These are phyloP conservation scores for Kryptolebias marmoratus DNA, from an alignment of 2,113 vertebrate species.

Conservation along the genomic window DNA sequence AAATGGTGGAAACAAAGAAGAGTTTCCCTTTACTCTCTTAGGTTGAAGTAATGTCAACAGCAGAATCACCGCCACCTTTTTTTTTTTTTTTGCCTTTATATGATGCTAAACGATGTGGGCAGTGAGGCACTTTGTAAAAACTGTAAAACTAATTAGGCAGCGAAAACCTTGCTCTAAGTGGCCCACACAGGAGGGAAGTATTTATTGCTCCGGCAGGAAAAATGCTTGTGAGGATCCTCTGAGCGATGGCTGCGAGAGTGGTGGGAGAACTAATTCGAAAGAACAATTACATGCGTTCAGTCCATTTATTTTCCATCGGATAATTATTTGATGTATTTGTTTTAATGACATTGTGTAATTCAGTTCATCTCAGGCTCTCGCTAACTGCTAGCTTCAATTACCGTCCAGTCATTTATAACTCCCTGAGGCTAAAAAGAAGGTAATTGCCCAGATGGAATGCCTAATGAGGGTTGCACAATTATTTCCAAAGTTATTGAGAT, in stretches of 20 bases:
- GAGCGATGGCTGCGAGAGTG: slow-evolving; percentile 1
- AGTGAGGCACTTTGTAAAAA: slow-evolving; percentile 9
- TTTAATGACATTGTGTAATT: slow-evolving; percentile 79
- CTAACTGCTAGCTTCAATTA: slow-evolving; percentile 78
- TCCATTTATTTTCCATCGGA: slow-evolving; percentile 70
- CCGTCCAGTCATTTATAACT: slow-evolving; percentile 76
- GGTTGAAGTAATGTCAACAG: background rate
- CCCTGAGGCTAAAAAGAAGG: slow-evolving; percentile 65
- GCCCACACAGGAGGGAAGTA: background rate
- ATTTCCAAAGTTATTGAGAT: slow-evolving; percentile 75
- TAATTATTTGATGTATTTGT: slow-evolving; percentile 78
- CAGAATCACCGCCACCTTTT: background rate
- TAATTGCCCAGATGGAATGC: slow-evolving; percentile 76
- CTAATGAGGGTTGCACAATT: slow-evolving; percentile 80
- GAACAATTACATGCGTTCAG: slow-evolving; percentile 64
- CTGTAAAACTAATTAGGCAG: background rate
- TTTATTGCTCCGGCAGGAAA: slow-evolving; percentile 1
- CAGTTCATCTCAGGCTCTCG: slow-evolving; percentile 73
- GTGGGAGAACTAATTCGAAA: slow-evolving; percentile 46
- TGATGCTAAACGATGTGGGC: slow-evolving; percentile 6
- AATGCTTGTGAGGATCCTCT: background rate
- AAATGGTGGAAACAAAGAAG: slow-evolving; percentile 3
- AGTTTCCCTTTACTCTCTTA: slow-evolving; percentile 16
- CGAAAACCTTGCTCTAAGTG: background rate
- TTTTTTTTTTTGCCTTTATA: background rate